Base-by-base conservation (phyloP, 2,113 vertebrate genomes). In the Pandion haliaetus region DNA sequence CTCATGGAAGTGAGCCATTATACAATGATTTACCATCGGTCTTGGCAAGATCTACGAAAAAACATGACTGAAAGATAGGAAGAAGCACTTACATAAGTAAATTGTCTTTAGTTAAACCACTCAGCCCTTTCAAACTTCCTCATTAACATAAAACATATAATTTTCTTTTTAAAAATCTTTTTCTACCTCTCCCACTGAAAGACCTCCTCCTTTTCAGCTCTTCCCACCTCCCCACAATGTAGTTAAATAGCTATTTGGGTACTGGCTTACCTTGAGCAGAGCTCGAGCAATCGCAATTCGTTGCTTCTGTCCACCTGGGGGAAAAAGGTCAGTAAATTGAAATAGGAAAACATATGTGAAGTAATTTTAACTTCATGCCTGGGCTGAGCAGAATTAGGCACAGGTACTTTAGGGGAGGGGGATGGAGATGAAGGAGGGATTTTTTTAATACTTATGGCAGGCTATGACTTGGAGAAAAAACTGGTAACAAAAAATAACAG, bases 221-320 rank as follows among this genome's bases (percentile, higher is more conserved):
- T 38, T 86, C 57, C 71, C 12, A 14, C 34, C 23, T 74, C 55
- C 34, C 44, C 26, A 38, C 58, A n/a, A 71, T 26, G 34, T 5
- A 52, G 34, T 16, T 70, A n/a, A 67, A 65, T 24, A 80, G 28
- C 20, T 61, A 7, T 25, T 18, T 55, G 28, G 49, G 31, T 80
- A 45, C 17, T 78, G 59, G 5, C 96, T 98, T 98, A 99, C 99
- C 99, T 99, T 99, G 5, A 99, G 98, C 85, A 99, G 93, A 85
- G 99, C 99, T 92, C 99, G 98, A 92, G 99, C 99, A 71, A 99
- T 99, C 1, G 99, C 99, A 79, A 99, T 99, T 91, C 99, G 98
- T 96, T 99, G 99, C 90, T 99, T 99, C 98, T 99, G 99, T 88
- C 99, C 99, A 96, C 99, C 99, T 99, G 19, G 34, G 21, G 77